Evolutionary conservation across 2,113 vertebrate species (phyloP).

Genomic region (Leuciscus idus): DNA sequence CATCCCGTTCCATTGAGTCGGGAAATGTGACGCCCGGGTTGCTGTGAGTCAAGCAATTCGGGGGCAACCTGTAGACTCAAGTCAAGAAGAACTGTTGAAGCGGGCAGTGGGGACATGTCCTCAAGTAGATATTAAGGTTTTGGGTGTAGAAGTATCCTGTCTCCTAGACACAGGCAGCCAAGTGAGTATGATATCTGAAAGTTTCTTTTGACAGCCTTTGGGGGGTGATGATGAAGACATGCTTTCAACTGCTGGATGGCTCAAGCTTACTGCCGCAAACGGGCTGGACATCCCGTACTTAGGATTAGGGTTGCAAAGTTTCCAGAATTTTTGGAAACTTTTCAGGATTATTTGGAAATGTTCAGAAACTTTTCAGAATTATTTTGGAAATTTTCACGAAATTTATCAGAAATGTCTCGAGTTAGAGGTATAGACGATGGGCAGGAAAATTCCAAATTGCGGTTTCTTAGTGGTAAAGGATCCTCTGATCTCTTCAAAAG

Average conservation of each 20-base stretch:
- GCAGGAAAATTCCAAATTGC: not conserved
- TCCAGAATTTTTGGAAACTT: no score
- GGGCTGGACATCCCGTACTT: not conserved
- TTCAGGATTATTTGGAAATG: no score
- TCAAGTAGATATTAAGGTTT: not conserved
- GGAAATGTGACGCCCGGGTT: not conserved
- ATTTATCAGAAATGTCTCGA: not conserved
- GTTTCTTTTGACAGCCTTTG: not conserved
- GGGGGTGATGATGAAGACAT: not conserved
- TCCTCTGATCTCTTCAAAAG: not conserved
- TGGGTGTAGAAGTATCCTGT: not conserved
- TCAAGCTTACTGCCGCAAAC: not conserved
- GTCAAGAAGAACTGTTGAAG: not conserved
- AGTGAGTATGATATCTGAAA: not conserved
- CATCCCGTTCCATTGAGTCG: not conserved
- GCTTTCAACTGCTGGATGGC: not conserved
- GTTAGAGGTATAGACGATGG: not conserved
- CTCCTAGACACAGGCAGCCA: not conserved
- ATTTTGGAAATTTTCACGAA: no score
- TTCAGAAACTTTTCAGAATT: no score
- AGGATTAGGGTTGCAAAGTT: not conserved
- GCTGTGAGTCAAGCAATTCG: not conserved
- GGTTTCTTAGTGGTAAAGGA: slow-evolving; percentile 28
- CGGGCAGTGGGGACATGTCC: not conserved
- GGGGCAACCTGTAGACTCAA: slow-evolving; percentile 1